Evolutionary conservation across 2,113 vertebrate genomes (phyloP).

Genomic region (Prionailurus bengalensis): DNA sequence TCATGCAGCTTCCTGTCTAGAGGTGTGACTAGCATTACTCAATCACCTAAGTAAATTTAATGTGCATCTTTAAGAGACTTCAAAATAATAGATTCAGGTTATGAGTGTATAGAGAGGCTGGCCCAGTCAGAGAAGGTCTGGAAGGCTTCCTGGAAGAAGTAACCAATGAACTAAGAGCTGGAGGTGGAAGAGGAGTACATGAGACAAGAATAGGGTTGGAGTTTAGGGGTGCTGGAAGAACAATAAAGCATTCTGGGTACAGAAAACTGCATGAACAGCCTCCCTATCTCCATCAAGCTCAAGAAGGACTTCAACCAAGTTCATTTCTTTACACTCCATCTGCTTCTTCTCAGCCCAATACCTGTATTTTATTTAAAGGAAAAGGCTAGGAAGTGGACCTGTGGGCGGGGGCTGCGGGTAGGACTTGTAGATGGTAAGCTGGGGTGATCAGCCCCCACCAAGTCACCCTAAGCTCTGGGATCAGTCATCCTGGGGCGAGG

Average conservation of each 20-base stretch:
- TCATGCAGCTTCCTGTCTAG: neutral
- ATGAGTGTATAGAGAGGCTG: neutral
- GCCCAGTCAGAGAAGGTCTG: neutral
- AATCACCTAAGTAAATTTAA: slow-evolving; percentile 8
- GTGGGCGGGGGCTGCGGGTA: neutral
- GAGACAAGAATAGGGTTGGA: neutral
- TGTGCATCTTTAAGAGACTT: slow-evolving; percentile 6
- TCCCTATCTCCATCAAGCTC: slow-evolving; percentile 2
- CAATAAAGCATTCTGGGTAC: neutral
- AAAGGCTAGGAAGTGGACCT: neutral
- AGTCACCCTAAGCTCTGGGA: neutral
- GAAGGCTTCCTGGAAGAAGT: neutral
- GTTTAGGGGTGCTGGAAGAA: neutral
- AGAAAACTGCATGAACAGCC: neutral
- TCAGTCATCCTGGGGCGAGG: neutral
- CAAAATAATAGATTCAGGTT: neutral
- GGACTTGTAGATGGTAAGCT: neutral
- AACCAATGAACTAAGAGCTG: neutral
- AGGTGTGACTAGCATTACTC: neutral
- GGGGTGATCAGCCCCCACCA: neutral
- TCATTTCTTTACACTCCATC: neutral
- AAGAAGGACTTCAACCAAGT: neutral
- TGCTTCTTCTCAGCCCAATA: neutral
- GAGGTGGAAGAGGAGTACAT: neutral
- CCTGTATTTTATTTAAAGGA: slow-evolving; percentile 20